phyloP scores from a whole-genome alignment of 2,113 vertebrate genomes.

The Tiliqua scincoides region DNA sequence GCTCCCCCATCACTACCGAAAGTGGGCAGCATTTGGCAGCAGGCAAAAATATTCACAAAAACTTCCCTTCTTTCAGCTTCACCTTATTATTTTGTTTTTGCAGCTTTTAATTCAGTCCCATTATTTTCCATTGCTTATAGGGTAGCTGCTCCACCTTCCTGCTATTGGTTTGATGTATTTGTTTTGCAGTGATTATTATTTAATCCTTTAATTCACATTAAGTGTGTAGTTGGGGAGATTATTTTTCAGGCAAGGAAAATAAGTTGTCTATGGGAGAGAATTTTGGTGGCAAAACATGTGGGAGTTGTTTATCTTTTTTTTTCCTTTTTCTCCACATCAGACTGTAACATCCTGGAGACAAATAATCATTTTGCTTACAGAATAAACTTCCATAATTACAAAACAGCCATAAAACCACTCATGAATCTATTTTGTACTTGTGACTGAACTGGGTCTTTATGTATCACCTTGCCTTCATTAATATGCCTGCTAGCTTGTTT shows the following conservation, averaged over 20 bases:
- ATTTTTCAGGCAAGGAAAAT: not conserved
- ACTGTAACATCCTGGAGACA: not conserved
- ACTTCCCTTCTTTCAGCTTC: not conserved
- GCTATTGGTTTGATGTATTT: not conserved
- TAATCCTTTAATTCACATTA: not conserved
- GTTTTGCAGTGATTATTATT: not conserved
- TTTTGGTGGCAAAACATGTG: not conserved
- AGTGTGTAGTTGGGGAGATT: accelerated
- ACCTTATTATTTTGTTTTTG: accelerated
- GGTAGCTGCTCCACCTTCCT: accelerated
- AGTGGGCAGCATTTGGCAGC: not conserved
- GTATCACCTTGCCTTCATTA: constrained; percentile 22
- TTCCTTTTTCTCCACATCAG: not conserved
- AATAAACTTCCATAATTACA: not conserved
- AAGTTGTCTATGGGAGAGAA: not conserved
- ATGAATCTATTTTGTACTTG: not conserved
- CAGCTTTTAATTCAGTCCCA: not conserved
- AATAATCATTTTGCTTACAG: constrained; percentile 7
- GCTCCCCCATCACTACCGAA: not conserved
- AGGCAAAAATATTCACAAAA: not conserved
- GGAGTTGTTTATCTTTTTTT: not conserved
- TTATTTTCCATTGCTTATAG: not conserved
- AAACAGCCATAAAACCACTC: not conserved
- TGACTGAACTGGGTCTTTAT: constrained; percentile 20
- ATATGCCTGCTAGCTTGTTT: not conserved